These are phyloP conservation scores for Sceloporus tristichus DNA, from an alignment of 2,113 vertebrate species.

Conservation along the genomic window DNA sequence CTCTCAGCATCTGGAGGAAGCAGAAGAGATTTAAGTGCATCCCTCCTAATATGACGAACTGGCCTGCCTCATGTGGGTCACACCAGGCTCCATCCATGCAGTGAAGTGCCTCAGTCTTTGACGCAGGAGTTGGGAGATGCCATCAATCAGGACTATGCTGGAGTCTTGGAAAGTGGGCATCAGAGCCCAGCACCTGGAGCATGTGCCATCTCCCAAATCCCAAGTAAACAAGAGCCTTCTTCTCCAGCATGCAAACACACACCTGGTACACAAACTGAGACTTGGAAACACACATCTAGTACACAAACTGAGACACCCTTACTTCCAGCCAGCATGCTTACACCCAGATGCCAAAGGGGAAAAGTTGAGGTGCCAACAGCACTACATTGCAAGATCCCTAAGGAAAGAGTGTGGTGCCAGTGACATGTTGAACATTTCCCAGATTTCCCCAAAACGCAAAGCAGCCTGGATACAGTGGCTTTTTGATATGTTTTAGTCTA, in stretches of 20 bases:
- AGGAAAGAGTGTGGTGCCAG: background rate
- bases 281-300: too few species aligned
- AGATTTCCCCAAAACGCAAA: background rate
- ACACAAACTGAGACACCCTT: background rate
- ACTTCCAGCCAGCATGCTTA: background rate
- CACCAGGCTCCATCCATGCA: background rate
- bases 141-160: background rate
- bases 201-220: background rate
- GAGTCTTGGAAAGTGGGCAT: background rate
- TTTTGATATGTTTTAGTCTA: background rate
- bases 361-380: background rate
- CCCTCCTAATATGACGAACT: background rate
- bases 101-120: background rate
- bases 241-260: background rate
- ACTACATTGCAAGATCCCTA: background rate
- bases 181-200: background rate
- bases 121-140: background rate
- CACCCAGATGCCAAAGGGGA: background rate
- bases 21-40: background rate
- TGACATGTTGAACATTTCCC: background rate
- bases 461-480: background rate
- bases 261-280: background rate
- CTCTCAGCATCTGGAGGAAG: background rate
- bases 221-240: background rate
- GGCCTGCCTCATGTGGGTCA: background rate